phyloP scores from a whole-genome alignment of 2,888 invertebrate genomes.

The Ctenicera cuprea region DNA sequence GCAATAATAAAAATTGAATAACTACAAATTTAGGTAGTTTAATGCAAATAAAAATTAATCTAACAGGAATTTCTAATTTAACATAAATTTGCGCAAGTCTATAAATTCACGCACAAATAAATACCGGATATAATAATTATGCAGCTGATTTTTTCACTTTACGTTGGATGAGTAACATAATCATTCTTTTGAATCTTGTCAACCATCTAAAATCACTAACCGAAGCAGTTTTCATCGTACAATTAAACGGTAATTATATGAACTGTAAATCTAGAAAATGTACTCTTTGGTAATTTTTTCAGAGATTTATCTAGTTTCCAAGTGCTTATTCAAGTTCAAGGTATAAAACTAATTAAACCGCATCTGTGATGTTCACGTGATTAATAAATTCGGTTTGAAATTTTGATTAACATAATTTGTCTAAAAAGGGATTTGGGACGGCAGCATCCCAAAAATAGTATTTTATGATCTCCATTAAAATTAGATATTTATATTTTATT shows the following conservation, averaged over 20 bases:
- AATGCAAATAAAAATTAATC: not conserved
- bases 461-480: too few species aligned
- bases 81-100: too few species aligned
- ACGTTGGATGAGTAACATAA: conserved; percentile 4
- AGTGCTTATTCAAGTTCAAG: conserved; percentile 7
- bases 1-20: not conserved
- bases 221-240: not conserved
- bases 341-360: not conserved
- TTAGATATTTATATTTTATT: too few species aligned
- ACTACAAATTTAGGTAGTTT: not conserved
- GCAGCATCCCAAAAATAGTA: too few species aligned
- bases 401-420: too few species aligned
- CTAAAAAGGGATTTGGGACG: too few species aligned
- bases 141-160: not conserved
- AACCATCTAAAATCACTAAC: not conserved
- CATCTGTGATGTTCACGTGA: too few species aligned
- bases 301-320: conserved; percentile 2
- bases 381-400: too few species aligned
- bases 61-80: too few species aligned
- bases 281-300: too few species aligned
- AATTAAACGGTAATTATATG: too few species aligned
- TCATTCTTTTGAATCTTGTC: not conserved
- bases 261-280: too few species aligned
- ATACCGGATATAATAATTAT: conserved; percentile 9
- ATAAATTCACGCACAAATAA: not conserved